Conservation (phyloP, 1,140 invertebrate species). For the Sitobion miscanthi region DNA sequence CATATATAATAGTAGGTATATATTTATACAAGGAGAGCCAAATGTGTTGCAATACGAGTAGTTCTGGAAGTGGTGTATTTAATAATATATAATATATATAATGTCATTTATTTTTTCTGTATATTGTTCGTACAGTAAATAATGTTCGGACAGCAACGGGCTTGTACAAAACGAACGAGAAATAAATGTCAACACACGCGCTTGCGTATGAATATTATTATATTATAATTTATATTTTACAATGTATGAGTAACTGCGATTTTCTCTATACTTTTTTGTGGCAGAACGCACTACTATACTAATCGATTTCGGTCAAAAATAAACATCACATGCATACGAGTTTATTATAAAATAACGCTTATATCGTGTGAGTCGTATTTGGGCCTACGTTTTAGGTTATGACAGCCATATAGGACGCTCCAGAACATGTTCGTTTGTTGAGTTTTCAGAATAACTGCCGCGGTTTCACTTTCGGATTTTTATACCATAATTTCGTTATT, state of each 20-base stretch:
- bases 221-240: not conserved
- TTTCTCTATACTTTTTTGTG: not conserved
- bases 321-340: not conserved
- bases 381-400: not conserved
- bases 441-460: not conserved
- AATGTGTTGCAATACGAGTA: slow-evolving; percentile 42
- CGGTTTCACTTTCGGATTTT: not conserved
- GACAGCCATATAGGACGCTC: not conserved
- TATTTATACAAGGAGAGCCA: not conserved
- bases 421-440: not conserved
- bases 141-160: slow-evolving; percentile 7
- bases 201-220: slow-evolving; percentile 28
- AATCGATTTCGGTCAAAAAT: not conserved
- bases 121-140: slow-evolving; percentile 17
- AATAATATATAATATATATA: not conserved
- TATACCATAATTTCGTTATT: not conserved
- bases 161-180: slow-evolving; percentile 38
- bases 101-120: not conserved
- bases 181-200: slow-evolving; percentile 42
- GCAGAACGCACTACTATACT: not conserved
- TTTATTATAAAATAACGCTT: not conserved
- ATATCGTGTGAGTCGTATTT: not conserved
- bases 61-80: not conserved
- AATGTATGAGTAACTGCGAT: not conserved
- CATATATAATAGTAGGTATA: not conserved